Evolutionary conservation across 2,113 vertebrate genomes (phyloP).

Genomic region (Psephotus haematonotus): DNA sequence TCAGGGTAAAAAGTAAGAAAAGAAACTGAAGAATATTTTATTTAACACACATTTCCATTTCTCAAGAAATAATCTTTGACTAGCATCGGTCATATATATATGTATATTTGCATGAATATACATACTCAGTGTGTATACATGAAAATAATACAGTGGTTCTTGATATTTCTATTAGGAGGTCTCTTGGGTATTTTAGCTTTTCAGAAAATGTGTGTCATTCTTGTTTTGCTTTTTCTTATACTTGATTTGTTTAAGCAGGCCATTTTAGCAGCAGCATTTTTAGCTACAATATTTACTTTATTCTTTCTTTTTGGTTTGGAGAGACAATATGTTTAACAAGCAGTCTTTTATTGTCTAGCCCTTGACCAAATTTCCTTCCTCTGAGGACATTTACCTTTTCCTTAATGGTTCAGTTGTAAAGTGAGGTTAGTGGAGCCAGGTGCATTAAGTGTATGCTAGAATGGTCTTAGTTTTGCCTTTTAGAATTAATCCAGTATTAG

Average conservation of each 20-base stretch:
- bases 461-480: neutral
- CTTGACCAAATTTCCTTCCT: neutral
- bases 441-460: neutral
- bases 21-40: neutral
- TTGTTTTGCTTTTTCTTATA: neutral
- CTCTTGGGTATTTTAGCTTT: neutral
- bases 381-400: neutral
- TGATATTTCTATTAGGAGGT: neutral
- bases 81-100: neutral
- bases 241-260: neutral
- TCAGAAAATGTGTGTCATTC: neutral
- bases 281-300: neutral
- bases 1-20: neutral
- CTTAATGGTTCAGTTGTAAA: neutral
- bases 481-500: neutral
- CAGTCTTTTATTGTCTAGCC: neutral
- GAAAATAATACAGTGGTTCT: neutral
- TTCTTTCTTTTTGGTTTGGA: neutral
- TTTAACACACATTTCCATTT: neutral
- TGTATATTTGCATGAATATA: neutral
- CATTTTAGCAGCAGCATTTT: neutral
- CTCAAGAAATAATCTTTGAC: neutral
- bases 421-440: neutral
- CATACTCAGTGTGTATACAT: neutral
- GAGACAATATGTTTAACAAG: neutral